Percentiles rank a stretch among this genome's conserved stretches.
Conservation (phyloP, 2,888 invertebrate species). For the Pristionchus fissidentatus region DNA sequence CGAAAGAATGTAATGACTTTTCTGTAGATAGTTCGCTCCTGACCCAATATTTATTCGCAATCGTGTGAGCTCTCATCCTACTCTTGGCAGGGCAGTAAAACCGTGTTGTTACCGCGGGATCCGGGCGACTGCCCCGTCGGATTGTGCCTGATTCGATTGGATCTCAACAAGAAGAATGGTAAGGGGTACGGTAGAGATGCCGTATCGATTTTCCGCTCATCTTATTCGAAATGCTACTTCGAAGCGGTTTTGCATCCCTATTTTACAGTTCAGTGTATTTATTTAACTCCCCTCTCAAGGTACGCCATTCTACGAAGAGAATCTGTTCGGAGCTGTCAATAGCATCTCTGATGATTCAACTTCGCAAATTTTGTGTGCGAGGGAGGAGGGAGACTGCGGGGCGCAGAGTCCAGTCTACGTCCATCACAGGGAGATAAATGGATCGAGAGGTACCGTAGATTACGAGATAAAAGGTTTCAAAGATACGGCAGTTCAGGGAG, state of each 20-base stretch:
- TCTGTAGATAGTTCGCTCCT: too few relatives aligned
- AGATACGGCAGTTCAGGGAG: not conserved
- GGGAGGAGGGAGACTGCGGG: conserved; percentile 44
- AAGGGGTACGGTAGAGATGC: too few relatives aligned
- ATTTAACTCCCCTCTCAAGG: not conserved
- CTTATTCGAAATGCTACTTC: too few relatives aligned
- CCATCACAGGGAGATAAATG: conserved; percentile 14
- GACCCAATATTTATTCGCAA: too few relatives aligned
- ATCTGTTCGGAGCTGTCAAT: conserved; percentile 15
- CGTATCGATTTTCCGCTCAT: too few relatives aligned
- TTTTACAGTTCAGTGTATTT: not conserved
- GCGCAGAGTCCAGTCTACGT: conserved; percentile 22
- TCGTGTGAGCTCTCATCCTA: too few relatives aligned
- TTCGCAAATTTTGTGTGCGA: conserved; percentile 25
- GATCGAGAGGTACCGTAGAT: not conserved
- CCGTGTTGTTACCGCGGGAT: not conserved
- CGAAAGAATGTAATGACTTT: too few relatives aligned
- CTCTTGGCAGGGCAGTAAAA: not conserved
- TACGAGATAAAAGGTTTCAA: not conserved
- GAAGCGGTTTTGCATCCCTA: not conserved
- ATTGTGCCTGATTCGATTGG: conserved; percentile 29
- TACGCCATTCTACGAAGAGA: conserved; percentile 11
- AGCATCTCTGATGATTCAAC: not conserved
- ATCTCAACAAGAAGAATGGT: conserved; percentile 8
- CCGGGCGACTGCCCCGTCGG: conserved; percentile 8